Conservation (phyloP, 2,797 vertebrate genomes). For the Melopsittacus undulatus region DNA sequence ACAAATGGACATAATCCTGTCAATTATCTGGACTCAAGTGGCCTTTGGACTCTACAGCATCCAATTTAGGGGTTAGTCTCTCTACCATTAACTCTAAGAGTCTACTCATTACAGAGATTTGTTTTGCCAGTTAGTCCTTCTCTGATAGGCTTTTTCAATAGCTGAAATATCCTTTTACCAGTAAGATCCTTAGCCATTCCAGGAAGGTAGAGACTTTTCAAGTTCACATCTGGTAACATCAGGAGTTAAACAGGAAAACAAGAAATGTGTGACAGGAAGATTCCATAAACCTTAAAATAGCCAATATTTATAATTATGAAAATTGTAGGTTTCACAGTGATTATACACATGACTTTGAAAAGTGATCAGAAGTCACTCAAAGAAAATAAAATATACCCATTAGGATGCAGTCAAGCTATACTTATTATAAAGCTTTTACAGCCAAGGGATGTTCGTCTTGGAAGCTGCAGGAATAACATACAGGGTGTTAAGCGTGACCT, state of each 20-base stretch:
- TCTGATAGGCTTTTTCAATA: neutral
- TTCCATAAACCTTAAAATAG: constrained; percentile 34
- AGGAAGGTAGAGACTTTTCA: neutral
- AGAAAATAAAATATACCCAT: neutral
- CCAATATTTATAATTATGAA: constrained; percentile 41
- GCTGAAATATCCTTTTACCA: neutral
- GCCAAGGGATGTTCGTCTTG: neutral
- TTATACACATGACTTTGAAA: constrained; percentile 42
- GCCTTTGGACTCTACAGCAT: neutral
- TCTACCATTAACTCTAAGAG: neutral
- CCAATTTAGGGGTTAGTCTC: neutral
- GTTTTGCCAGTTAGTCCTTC: neutral
- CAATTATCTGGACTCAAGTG: neutral
- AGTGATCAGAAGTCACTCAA: constrained; percentile 9
- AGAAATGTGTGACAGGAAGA: constrained; percentile 1
- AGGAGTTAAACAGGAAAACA: neutral
- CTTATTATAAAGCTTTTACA: neutral
- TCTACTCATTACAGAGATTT: neutral
- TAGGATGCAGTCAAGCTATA: neutral
- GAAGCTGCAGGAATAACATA: neutral
- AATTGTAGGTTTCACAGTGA: constrained; percentile 37
- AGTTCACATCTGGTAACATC: neutral
- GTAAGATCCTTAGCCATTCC: neutral
- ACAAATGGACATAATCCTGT: neutral
- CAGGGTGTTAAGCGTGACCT: neutral